phyloP scores from a whole-genome alignment of 92 coral and sea anemone genomes.

The Epizoanthus scotinus region DNA sequence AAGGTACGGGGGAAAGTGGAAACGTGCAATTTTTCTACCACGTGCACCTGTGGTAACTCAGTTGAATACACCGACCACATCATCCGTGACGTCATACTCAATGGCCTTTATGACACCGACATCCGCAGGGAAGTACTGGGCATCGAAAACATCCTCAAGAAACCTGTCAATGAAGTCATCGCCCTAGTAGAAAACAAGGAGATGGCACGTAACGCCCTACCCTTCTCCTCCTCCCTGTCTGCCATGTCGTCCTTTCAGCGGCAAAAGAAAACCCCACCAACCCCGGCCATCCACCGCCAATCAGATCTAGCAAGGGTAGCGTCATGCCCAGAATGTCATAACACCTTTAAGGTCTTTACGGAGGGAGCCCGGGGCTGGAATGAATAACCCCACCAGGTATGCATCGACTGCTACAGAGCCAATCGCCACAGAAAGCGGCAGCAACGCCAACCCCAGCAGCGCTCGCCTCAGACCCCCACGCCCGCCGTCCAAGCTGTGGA shows the following conservation, averaged over 20 bases:
- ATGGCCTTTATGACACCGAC: too few relatives aligned
- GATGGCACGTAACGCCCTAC: too few relatives aligned
- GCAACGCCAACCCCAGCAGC: conserved; percentile 38
- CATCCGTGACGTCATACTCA: too few relatives aligned
- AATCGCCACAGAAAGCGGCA: conserved; percentile 37
- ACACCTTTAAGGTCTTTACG: conserved; percentile 20
- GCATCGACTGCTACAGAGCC: conserved; percentile 47
- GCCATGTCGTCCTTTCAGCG: conserved; percentile 28
- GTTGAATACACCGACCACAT: too few relatives aligned
- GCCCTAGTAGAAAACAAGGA: conserved; percentile 41
- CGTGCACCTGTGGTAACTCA: too few relatives aligned
- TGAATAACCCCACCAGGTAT: conserved; percentile 30
- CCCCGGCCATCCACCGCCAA: neutral
- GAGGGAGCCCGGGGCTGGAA: conserved; percentile 50
- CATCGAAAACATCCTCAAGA: too few relatives aligned
- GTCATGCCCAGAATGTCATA: conserved; percentile 26
- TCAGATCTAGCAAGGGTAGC: neutral
- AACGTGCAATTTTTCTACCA: too few relatives aligned
- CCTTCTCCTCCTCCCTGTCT: conserved; percentile 38
- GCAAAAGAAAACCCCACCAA: neutral
- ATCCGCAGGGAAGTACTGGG: too few relatives aligned
- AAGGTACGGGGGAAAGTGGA: conserved; percentile 35
- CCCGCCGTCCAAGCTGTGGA: conserved; percentile 36
- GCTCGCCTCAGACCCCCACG: conserved; percentile 21
- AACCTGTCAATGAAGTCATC: too few relatives aligned